phyloP scores from a whole-genome alignment of 2,888 invertebrate genomes.

The Lasiommata megera region DNA sequence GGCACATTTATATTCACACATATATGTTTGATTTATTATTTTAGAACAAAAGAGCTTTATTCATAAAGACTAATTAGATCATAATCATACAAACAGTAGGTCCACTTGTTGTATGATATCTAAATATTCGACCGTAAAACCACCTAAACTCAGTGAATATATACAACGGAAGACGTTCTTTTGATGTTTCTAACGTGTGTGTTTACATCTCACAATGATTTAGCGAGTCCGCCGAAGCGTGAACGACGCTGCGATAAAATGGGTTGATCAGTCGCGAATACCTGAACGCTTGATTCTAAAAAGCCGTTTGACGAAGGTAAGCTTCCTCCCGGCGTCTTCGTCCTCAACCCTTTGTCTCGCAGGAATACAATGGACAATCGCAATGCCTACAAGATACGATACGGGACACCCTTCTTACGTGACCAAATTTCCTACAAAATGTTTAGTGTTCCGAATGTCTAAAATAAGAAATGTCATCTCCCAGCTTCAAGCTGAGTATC shows the following conservation, averaged over 20 bases:
- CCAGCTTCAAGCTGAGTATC: constrained; percentile 43
- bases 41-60: neutral
- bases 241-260: constrained; percentile 37
- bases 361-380: constrained; percentile 77
- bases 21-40: neutral
- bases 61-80: no score
- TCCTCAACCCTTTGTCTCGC: constrained; percentile 76
- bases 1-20: neutral
- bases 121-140: no score
- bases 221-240: constrained; percentile 32
- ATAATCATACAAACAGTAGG: no score
- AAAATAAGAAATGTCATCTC: constrained; percentile 73
- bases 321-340: constrained; percentile 47
- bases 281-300: constrained; percentile 66
- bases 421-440: constrained; percentile 77
- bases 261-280: constrained; percentile 56
- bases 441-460: constrained; percentile 63
- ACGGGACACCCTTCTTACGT: constrained; percentile 71
- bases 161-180: constrained; percentile 8
- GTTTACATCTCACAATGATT: constrained; percentile 26
- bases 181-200: constrained; percentile 13
- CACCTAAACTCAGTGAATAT: no score
- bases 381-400: constrained; percentile 73
- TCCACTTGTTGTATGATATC: no score
- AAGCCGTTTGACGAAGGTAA: constrained; percentile 75